These are phyloP conservation scores for Sminthurinus aureus DNA, from an alignment of 2,888 invertebrate genomes.

Conservation along the genomic window DNA sequence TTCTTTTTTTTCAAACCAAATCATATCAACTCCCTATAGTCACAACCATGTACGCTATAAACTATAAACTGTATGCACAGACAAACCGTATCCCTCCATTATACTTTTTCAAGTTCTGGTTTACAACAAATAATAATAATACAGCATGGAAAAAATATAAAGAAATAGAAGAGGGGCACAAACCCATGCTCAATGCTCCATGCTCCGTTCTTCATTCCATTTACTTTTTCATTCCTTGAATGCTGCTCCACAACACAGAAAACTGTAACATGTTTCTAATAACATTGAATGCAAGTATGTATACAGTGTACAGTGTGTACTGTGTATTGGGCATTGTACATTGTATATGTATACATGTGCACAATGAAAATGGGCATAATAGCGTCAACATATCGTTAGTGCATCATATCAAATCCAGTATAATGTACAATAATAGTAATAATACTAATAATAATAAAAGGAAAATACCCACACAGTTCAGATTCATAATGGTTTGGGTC, in stretches of 20 bases:
- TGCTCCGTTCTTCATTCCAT: background rate
- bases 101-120: constrained; percentile 1
- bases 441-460: constrained; percentile 24
- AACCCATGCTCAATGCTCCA: background rate
- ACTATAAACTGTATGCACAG: too few species aligned
- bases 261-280: constrained; percentile 5
- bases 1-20: constrained; percentile 20
- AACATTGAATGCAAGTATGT: background rate
- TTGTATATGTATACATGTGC: background rate
- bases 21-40: constrained; percentile 15
- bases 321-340: too few species aligned
- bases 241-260: background rate
- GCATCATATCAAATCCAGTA: constrained; percentile 24
- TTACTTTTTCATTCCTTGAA: background rate
- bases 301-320: background rate
- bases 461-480: constrained; percentile 30
- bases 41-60: too few species aligned
- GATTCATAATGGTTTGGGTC: background rate
- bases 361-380: background rate
- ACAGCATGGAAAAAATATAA: background rate
- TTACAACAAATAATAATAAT: background rate
- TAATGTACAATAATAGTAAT: constrained; percentile 21
- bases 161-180: background rate
- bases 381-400: constrained; percentile 9
- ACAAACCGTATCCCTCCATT: background rate